phyloP scores from a whole-genome alignment of 2,797 vertebrate species.

The Mormyrops boulengeri region DNA sequence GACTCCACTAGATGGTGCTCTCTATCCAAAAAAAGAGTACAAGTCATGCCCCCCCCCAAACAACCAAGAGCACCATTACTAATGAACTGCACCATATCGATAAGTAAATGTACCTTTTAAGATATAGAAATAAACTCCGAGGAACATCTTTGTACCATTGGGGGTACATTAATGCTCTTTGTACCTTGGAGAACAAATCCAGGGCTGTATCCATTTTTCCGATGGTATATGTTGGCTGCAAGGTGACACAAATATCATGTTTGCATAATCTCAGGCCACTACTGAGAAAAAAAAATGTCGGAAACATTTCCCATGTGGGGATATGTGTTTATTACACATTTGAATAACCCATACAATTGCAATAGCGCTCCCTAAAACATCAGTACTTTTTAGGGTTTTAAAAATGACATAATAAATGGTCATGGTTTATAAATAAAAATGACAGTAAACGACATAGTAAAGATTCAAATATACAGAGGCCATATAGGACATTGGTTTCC shows the following conservation, averaged over 20 bases:
- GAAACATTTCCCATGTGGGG: neutral
- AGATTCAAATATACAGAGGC: neutral
- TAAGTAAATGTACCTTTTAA: neutral
- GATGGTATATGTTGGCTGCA: neutral
- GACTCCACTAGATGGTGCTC: too few relatives aligned
- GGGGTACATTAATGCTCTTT: neutral
- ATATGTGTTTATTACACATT: constrained; percentile 6
- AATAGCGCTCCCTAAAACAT: neutral
- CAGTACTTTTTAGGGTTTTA: neutral
- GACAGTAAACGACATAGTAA: neutral
- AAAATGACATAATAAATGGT: constrained; percentile 3
- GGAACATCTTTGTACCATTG: neutral
- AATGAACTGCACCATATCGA: neutral
- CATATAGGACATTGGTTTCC: neutral
- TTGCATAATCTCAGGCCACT: neutral
- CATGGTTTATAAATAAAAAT: neutral
- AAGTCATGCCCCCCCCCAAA: too few relatives aligned
- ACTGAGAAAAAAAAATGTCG: neutral
- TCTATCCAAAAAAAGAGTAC: too few relatives aligned
- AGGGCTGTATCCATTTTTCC: neutral
- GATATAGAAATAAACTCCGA: neutral
- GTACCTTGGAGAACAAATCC: neutral
- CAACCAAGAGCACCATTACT: too few relatives aligned
- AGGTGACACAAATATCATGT: neutral
- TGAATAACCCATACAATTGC: neutral